A percentile compares a stretch with the other conserved stretches of the same genome.
Conservation (phyloP, 1,140 invertebrate genomes). For the Conopomorpha cramerella region DNA sequence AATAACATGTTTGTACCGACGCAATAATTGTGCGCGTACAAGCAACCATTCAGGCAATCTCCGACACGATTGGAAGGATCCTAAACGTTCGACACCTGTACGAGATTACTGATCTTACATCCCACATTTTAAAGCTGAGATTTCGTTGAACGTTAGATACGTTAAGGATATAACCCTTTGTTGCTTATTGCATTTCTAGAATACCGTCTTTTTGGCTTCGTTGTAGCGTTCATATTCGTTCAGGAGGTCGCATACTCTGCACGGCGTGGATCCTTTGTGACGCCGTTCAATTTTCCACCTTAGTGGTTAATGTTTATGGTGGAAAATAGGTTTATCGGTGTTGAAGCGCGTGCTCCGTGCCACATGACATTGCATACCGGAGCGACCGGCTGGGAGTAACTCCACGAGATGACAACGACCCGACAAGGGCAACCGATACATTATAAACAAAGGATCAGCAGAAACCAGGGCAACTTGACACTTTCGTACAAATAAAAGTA, state of each 20-base stretch:
- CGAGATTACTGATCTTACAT: too few species aligned
- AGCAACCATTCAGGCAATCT: too few species aligned
- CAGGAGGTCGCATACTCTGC: slow-evolving; percentile 2
- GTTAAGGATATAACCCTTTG: too few species aligned
- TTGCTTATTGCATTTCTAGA: slow-evolving; percentile 18
- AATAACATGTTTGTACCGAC: too few species aligned
- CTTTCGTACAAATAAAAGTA: too few species aligned
- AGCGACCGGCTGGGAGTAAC: slow-evolving; percentile 35
- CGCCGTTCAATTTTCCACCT: neutral
- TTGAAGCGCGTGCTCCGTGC: slow-evolving; percentile 12
- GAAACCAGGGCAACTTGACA: too few species aligned
- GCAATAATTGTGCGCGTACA: too few species aligned
- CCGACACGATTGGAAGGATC: slow-evolving; percentile 5
- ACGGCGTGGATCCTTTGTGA: too few species aligned
- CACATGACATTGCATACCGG: slow-evolving; percentile 53
- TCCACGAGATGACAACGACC: slow-evolving; percentile 47
- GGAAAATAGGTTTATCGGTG: neutral
- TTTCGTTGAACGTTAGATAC: slow-evolving; percentile 41
- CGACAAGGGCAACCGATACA: slow-evolving; percentile 50
- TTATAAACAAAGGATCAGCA: too few species aligned
- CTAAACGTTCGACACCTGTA: slow-evolving; percentile 11
- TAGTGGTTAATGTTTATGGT: neutral
- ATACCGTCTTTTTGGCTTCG: slow-evolving; percentile 22
- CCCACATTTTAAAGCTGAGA: slow-evolving; percentile 12
- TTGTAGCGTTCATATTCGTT: slow-evolving; percentile 25